Conservation (phyloP, 2,888 invertebrate species). For the Himalopsyche japonica region DNA sequence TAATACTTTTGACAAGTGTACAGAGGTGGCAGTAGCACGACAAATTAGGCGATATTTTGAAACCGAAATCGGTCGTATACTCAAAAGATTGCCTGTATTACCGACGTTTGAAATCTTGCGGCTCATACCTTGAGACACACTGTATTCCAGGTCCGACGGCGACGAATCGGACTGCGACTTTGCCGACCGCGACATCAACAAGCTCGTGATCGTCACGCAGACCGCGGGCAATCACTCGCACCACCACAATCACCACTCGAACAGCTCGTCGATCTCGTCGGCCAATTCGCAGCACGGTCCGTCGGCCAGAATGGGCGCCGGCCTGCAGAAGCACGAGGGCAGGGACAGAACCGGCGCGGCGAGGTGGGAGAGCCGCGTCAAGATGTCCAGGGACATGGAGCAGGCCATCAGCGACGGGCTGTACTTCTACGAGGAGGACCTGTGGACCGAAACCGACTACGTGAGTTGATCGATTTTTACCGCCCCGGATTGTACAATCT, state of each 20-base stretch:
- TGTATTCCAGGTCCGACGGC: constrained; percentile 68
- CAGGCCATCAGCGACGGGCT: constrained; percentile 97
- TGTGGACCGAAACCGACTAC: constrained; percentile 69
- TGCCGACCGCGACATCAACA: constrained; percentile 89
- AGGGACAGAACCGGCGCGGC: constrained; percentile 86
- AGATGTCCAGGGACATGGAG: constrained; percentile 92
- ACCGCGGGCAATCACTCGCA: constrained; percentile 43
- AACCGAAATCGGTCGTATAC: too few species aligned
- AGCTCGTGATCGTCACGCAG: constrained; percentile 94
- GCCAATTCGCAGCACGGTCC: constrained; percentile 57
- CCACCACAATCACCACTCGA: not conserved
- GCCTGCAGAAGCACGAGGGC: constrained; percentile 78
- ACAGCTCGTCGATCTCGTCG: not conserved
- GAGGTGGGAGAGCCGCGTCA: constrained; percentile 80
- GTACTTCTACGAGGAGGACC: constrained; percentile 92
- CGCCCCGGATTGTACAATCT: too few species aligned
- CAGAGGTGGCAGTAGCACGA: too few species aligned
- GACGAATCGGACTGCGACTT: constrained; percentile 87
- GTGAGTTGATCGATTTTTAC: not conserved
- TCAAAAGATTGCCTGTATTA: too few species aligned
- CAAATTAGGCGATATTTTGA: too few species aligned
- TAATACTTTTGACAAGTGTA: too few species aligned
- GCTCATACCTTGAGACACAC: too few species aligned
- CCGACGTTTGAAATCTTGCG: too few species aligned
- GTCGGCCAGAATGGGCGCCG: constrained; percentile 53